Base-by-base conservation (phyloP, 2,888 invertebrate genomes). In the Molorchus minor region DNA sequence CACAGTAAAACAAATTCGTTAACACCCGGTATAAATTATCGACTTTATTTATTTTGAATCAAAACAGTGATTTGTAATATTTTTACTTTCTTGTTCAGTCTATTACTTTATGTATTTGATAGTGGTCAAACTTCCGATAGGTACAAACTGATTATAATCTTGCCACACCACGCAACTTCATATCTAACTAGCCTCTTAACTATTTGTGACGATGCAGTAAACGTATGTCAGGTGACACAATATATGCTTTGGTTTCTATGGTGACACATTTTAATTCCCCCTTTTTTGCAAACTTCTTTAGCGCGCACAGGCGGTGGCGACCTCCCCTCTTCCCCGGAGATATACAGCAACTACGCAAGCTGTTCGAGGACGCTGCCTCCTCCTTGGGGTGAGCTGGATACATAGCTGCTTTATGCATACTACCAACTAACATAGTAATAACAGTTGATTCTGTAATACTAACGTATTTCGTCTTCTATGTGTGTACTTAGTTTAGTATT, bases 301-400 rank as follows among this genome's bases (percentile, higher is more conserved):
- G 91, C 82, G 86, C 86, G 80, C 87, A 90, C 84, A 89, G 90
- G 83, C 89, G 91, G 82, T 93, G 92, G 92, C 88, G 90, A 75
- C 91, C 91, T 77, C 92, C 92, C 72, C 86, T 91, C 82, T 88
- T 90, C 85, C 87, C 87, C 73, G 88, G 89, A 76, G 90, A 90
- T 84, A 90, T 91, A 79, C 89, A 89, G 77, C 89, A 88, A 82
- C 84, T 90, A 81, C 86, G 88, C 82, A 86, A 88, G 81, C 86
- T 90, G 82, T 91, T 89, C 84, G 91, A 88, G 87, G 91, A 88
- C 70, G 84, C 86, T 76, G 86, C 88, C 75, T 84, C 85, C 62
- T 70, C 70, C 35, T 68, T 69, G 65, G 71, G 73, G 73, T 73
- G 73, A 73, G 72, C 67, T 58, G 58, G 60, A 59, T 36, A 40